Evolutionary conservation across 2,797 vertebrate genomes (phyloP).

Genomic region (Arrhamphus sclerolepis): DNA sequence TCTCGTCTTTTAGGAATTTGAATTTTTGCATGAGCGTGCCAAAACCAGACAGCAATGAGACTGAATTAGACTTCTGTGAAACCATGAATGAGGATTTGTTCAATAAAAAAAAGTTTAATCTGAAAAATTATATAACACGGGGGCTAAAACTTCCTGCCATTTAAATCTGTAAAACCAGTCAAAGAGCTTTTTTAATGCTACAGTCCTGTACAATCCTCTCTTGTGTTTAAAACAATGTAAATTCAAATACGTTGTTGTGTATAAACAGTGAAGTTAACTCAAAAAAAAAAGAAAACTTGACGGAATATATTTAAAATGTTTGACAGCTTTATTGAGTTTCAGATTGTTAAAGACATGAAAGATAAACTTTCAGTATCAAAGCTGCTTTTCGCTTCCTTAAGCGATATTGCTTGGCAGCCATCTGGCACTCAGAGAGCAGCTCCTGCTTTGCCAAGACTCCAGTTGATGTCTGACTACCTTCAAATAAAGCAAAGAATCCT

Average conservation of each 20-base stretch:
- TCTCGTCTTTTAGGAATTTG: conserved; percentile 51
- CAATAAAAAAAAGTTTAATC: conserved; percentile 7
- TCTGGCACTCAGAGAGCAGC: conserved; percentile 70
- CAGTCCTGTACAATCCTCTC: conserved; percentile 5
- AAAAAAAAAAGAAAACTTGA: conserved; percentile 3
- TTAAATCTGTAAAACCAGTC: conserved; percentile 5
- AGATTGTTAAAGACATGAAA: conserved; percentile 57
- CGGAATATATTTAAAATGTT: conserved; percentile 22
- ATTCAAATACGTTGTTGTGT: conserved; percentile 17
- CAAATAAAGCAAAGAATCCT: conserved; percentile 47
- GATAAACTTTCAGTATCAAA: conserved; percentile 61
- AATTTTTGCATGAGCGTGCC: conserved; percentile 39
- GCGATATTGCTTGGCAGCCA: conserved; percentile 66
- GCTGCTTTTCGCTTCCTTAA: conserved; percentile 50
- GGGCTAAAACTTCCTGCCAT: background rate
- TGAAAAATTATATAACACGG: background rate
- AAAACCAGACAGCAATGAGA: conserved; percentile 32
- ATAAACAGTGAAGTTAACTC: conserved; percentile 10
- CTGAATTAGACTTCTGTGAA: conserved; percentile 39
- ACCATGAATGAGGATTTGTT: conserved; percentile 23
- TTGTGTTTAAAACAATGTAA: background rate
- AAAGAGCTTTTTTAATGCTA: conserved; percentile 1
- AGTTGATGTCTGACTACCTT: conserved; percentile 67
- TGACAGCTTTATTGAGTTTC: conserved; percentile 50
- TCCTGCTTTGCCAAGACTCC: conserved; percentile 63